phyloP scores from a whole-genome alignment of 1,140 invertebrate species.

The Drosophila ironensis region DNA sequence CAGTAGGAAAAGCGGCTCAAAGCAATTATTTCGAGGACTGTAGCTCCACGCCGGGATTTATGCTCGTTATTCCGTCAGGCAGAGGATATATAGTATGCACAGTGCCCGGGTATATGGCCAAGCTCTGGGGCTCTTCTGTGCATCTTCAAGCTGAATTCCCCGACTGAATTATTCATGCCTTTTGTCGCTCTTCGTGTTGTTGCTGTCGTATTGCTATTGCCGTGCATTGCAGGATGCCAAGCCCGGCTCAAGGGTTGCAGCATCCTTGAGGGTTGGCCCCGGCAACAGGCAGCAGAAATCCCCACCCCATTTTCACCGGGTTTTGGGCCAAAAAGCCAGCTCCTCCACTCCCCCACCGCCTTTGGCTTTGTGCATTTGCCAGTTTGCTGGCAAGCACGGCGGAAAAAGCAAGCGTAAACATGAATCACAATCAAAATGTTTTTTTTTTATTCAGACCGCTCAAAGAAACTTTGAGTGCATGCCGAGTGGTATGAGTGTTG shows the following conservation, averaged over 20 bases:
- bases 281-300: constrained; percentile 43
- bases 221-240: constrained; percentile 9
- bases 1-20: not conserved
- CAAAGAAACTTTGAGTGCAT: too few relatives aligned
- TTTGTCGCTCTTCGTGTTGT: constrained; percentile 36
- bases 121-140: constrained; percentile 21
- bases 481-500: too few relatives aligned
- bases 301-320: not conserved
- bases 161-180: constrained; percentile 63
- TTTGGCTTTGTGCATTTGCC: constrained; percentile 58
- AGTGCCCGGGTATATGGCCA: not conserved
- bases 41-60: constrained; percentile 28
- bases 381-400: constrained; percentile 21
- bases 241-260: constrained; percentile 33
- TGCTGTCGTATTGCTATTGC: not conserved
- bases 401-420: too few relatives aligned
- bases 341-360: too few relatives aligned
- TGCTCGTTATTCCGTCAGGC: constrained; percentile 41
- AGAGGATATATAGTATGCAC: not conserved
- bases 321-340: not conserved
- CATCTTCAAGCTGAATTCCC: constrained; percentile 45
- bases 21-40: constrained; percentile 40
- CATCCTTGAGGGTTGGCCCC: constrained; percentile 58
- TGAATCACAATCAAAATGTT: too few relatives aligned
- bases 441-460: too few relatives aligned